phyloP scores from a whole-genome alignment of 2,113 vertebrate species.

The Geococcyx californianus region DNA sequence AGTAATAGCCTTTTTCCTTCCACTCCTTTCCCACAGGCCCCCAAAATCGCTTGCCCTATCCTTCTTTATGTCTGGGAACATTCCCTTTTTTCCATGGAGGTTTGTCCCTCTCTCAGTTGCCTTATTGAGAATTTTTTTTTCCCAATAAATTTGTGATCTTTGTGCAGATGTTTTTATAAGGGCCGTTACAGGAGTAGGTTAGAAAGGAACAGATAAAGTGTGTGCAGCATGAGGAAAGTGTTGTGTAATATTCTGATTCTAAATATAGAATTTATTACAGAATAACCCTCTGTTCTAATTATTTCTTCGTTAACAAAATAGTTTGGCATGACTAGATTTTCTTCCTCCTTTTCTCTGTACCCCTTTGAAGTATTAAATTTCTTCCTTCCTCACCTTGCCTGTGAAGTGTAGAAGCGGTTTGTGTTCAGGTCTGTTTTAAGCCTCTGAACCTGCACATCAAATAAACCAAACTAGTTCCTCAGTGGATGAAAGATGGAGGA shows the following conservation, averaged over 20 bases:
- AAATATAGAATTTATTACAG: background rate
- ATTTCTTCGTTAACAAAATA: background rate
- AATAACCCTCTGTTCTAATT: background rate
- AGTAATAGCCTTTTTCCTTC: background rate
- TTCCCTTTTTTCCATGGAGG: background rate
- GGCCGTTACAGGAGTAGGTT: background rate
- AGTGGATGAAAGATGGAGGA: slow-evolving; percentile 22
- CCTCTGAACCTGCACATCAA: slow-evolving; percentile 18
- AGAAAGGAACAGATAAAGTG: background rate
- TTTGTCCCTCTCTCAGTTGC: background rate
- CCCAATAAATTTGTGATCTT: background rate
- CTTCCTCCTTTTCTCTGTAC: background rate
- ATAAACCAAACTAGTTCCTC: slow-evolving; percentile 20
- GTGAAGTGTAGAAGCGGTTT: background rate
- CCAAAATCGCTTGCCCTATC: background rate
- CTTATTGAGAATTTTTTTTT: background rate
- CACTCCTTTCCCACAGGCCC: background rate
- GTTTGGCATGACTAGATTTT: background rate
- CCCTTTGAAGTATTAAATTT: background rate
- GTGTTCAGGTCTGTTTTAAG: slow-evolving; percentile 1
- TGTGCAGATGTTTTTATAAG: background rate
- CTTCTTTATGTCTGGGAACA: background rate
- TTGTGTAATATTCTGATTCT: background rate
- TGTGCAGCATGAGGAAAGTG: background rate
- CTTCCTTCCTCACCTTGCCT: background rate